phyloP scores from a whole-genome alignment of 1,140 invertebrate genomes.

The Papilio polytes region DNA sequence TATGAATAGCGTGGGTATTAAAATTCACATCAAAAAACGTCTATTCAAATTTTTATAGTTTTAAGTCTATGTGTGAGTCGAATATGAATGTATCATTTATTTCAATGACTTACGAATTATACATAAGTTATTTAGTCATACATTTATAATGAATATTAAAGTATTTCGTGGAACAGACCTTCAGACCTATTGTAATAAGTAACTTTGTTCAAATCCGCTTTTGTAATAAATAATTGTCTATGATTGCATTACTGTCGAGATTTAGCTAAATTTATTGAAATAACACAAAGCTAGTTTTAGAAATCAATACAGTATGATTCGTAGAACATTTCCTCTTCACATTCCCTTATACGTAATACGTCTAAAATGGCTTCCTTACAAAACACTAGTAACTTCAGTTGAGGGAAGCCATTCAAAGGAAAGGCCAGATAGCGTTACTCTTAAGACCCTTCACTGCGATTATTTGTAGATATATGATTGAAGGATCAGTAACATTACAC shows the following conservation, averaged over 20 bases:
- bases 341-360: not conserved
- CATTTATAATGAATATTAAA: not conserved
- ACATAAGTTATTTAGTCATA: not conserved
- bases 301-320: no score
- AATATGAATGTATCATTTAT: not conserved
- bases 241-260: not conserved
- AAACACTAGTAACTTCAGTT: not conserved
- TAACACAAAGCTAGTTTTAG: no score
- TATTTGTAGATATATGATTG: not conserved
- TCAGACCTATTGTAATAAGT: not conserved
- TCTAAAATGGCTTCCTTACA: not conserved
- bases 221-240: not conserved
- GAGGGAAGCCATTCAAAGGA: not conserved
- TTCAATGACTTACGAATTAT: not conserved
- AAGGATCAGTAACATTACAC: not conserved
- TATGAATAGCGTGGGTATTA: not conserved
- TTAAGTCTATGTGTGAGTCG: not conserved
- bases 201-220: not conserved
- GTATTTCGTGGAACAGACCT: constrained; percentile 8
- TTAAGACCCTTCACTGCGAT: not conserved
- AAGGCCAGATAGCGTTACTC: not conserved
- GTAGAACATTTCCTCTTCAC: no score
- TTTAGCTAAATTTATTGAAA: no score
- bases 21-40: not conserved
- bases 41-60: not conserved